Percentiles rank a stretch among this genome's conserved stretches.
Conservation (phyloP, 2,797 vertebrate genomes). For the Sebastes dallii region DNA sequence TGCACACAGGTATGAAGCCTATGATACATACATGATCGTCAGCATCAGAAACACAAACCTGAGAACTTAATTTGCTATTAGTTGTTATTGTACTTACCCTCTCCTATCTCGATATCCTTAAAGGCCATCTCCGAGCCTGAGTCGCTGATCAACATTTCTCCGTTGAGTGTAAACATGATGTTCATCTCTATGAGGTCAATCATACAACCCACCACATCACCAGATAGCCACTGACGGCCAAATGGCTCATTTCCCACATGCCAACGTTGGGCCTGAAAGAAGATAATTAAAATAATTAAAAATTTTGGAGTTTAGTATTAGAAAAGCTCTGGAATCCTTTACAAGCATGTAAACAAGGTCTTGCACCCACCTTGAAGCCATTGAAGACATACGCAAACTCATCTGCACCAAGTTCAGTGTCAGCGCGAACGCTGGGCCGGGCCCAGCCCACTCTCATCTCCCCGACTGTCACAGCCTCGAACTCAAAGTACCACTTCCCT, state of each 20-base stretch:
- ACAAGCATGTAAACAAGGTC: neutral
- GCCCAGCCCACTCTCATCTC: slow-evolving; percentile 98
- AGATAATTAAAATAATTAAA: neutral
- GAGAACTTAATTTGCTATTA: neutral
- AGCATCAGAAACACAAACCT: neutral
- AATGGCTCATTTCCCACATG: slow-evolving; percentile 92
- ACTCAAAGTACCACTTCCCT: slow-evolving; percentile 96
- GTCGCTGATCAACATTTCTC: slow-evolving; percentile 94
- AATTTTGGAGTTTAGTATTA: neutral
- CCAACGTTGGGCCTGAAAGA: slow-evolving; percentile 91
- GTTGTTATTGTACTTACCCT: slow-evolving; percentile 77
- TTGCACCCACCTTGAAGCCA: slow-evolving; percentile 85
- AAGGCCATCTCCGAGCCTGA: slow-evolving; percentile 94
- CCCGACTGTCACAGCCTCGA: slow-evolving; percentile 91
- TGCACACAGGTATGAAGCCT: slow-evolving; percentile 96
- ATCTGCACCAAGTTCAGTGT: slow-evolving; percentile 90
- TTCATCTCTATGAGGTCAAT: slow-evolving; percentile 91
- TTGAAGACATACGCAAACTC: slow-evolving; percentile 94
- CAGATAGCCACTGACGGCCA: slow-evolving; percentile 90
- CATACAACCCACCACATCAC: slow-evolving; percentile 95
- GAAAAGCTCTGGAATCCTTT: neutral
- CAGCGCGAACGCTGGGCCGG: slow-evolving; percentile 87
- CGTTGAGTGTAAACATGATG: slow-evolving; percentile 96
- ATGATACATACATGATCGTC: slow-evolving; percentile 11
- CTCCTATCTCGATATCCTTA: slow-evolving; percentile 91